Evolutionary conservation across 2,888 invertebrate genomes (phyloP).

Genomic region (Rutpela maculata): DNA sequence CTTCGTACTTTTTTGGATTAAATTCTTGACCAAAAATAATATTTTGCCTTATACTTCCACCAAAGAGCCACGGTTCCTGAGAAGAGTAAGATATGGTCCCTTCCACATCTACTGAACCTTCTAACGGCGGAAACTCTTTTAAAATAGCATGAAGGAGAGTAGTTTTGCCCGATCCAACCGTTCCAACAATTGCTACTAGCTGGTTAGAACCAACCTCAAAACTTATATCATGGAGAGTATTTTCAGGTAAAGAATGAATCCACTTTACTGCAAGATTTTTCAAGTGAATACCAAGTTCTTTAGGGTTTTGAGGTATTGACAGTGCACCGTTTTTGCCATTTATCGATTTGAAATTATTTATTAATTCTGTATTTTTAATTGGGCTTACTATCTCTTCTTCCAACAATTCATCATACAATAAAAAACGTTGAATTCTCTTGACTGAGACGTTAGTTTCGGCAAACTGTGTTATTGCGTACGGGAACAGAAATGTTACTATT

Average conservation of each 20-base stretch:
- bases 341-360: neutral
- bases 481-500: constrained; percentile 80
- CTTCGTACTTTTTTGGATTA: constrained; percentile 80
- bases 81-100: constrained; percentile 85
- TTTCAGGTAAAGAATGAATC: constrained; percentile 46
- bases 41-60: constrained; percentile 90
- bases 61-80: constrained; percentile 90
- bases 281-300: constrained; percentile 18
- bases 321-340: constrained; percentile 8
- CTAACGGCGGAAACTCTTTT: constrained; percentile 81
- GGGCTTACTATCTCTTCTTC: neutral
- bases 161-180: constrained; percentile 77
- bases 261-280: constrained; percentile 53
- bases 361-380: neutral
- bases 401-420: constrained; percentile 68
- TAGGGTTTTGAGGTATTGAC: constrained; percentile 5
- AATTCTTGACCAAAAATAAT: constrained; percentile 89
- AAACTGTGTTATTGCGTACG: constrained; percentile 80
- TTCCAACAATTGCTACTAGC: constrained; percentile 51
- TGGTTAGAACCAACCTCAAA: constrained; percentile 46
- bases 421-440: constrained; percentile 76
- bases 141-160: constrained; percentile 76
- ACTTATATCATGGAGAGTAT: constrained; percentile 48
- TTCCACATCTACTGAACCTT: constrained; percentile 80
- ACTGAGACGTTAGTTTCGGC: constrained; percentile 77